Evolutionary conservation across 2,113 vertebrate species (phyloP), one percentile per base, ranked within the genome.

Genomic region (Dasypus novemcinctus): DNA sequence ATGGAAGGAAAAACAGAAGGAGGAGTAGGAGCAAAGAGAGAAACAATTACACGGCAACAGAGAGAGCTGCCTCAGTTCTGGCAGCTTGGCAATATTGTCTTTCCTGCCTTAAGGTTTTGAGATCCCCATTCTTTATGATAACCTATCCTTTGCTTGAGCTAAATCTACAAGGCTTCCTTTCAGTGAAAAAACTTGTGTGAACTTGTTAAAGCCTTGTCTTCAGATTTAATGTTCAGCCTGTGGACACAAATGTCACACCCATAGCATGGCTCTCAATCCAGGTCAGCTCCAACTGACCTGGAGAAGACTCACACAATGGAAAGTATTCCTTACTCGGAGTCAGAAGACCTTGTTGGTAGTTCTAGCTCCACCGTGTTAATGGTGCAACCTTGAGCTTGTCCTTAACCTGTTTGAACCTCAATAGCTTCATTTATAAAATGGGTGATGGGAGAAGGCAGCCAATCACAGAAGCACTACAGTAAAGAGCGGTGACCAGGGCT

Each of bases 41-140:
- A 78, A 76, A 71, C 6, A 17, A 80, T 38, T 11, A 49, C 13
- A 2, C 1, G 66, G 18, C 1, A 33, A 27, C 27, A 33, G 57
- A 46, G 74, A 59, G 12, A 46, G 52, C 36, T 74, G 25, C 4
- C 63, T 54, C 31, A 38, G 27, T 90, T 89, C 83, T 0, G 1
- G 52, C 69, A 83, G 79, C n/a, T 81, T 81, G 59, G 57, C 93
- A 91, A 57, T 63, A 3, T 4, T 36, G 27, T 49, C 12, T 78
- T 96, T 97, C 95, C 93, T 94, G 89, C 57, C 79, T 64, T 63
- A 69, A 61, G 75, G 20, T 69, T 94, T 36, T 75, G 59, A 66
- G 38, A 66, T 69, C 69, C 5, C 20, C 0, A 12, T 43, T 46
- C 41, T n/a, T 68, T 79, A 41, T 18, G 59, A 80, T 76, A 64